These are phyloP conservation scores for Leptocoma aspasia DNA, from an alignment of 2,113 vertebrate genomes.

Conservation along the genomic window DNA sequence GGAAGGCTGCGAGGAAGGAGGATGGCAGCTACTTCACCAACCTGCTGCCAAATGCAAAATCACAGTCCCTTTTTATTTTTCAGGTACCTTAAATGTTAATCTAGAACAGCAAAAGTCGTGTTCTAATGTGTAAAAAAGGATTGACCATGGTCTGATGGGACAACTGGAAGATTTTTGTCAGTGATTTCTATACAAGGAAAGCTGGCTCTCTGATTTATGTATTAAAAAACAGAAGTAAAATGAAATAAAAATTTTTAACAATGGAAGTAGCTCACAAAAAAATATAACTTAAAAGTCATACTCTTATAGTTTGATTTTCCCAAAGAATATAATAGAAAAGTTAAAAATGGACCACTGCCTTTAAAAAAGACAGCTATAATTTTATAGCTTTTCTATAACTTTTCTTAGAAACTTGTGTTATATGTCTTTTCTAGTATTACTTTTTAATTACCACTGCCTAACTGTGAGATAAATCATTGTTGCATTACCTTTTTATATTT, in stretches of 20 bases:
- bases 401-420: background rate
- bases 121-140: background rate
- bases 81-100: background rate
- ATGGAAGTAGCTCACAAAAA: background rate
- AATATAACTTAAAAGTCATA: background rate
- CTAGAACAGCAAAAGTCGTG: background rate
- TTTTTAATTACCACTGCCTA: constrained; percentile 6
- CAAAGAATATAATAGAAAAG: background rate
- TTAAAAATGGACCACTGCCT: background rate
- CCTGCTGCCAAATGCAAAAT: background rate
- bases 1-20: background rate
- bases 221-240: background rate
- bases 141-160: background rate
- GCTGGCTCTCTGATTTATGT: background rate
- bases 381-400: background rate
- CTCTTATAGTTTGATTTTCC: background rate
- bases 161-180: background rate
- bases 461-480: background rate
- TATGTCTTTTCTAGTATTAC: background rate
- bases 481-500: background rate
- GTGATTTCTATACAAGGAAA: background rate
- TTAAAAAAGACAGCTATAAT: background rate
- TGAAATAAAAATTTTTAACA: background rate
- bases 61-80: background rate
- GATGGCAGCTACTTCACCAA: background rate